Conservation (phyloP, 2,888 invertebrate species). For the Pachycephus smyrnensis region DNA sequence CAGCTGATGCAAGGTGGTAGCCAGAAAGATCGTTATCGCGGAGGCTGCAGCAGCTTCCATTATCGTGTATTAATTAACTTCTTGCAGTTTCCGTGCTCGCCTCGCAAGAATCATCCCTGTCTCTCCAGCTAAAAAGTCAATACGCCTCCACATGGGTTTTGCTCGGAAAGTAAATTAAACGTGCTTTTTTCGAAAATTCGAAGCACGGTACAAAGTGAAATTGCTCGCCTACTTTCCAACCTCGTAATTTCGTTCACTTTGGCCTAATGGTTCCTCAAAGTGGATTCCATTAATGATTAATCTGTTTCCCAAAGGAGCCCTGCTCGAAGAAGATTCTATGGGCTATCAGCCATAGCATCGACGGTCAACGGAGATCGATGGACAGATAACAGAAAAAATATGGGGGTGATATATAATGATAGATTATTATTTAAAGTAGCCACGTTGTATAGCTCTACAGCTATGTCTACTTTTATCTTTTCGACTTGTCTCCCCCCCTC, state of each 20-base stretch:
- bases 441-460: neutral
- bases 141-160: neutral
- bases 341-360: slow-evolving; percentile 2
- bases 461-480: slow-evolving; percentile 3
- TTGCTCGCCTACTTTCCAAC: slow-evolving; percentile 1
- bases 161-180: neutral
- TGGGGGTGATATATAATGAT: slow-evolving; percentile 18
- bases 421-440: slow-evolving; percentile 25
- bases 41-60: neutral
- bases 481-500: slow-evolving; percentile 1
- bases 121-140: neutral
- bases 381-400: slow-evolving; percentile 8
- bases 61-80: slow-evolving; percentile 15
- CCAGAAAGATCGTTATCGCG: neutral
- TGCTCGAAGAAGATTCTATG: neutral
- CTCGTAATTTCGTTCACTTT: slow-evolving; percentile 12
- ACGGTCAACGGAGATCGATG: slow-evolving; percentile 12
- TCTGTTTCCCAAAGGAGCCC: slow-evolving; percentile 10
- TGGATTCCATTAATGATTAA: slow-evolving; percentile 18
- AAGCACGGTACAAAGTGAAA: neutral
- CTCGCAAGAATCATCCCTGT: neutral
- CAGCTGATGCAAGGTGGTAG: neutral
- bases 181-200: neutral
- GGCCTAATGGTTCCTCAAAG: slow-evolving; percentile 10
- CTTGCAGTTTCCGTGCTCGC: neutral